These are phyloP conservation scores for Acanthosoma haemorrhoidale DNA, from an alignment of 2,888 invertebrate genomes.

Conservation along the genomic window DNA sequence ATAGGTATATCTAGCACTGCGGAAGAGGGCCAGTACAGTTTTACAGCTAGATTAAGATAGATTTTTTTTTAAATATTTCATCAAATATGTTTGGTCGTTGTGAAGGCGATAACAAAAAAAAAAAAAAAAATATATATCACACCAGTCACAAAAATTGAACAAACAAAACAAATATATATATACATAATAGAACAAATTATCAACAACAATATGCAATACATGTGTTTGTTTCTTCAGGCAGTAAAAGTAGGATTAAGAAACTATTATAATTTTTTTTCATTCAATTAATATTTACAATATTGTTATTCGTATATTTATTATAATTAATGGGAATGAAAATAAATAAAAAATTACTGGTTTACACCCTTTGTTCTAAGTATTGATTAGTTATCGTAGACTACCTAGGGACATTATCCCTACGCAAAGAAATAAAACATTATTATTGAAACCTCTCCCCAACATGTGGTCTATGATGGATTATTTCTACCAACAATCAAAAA, in stretches of 20 bases:
- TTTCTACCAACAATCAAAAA: too few relatives aligned
- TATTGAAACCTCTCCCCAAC: too few relatives aligned
- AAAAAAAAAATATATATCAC: conserved; percentile 16
- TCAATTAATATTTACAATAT: neutral
- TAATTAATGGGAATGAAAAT: too few relatives aligned
- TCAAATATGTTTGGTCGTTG: conserved; percentile 19
- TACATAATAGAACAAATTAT: neutral
- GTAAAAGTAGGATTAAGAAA: conserved; percentile 12
- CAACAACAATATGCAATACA: neutral
- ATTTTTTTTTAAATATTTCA: neutral
- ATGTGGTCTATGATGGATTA: too few relatives aligned
- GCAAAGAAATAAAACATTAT: too few relatives aligned
- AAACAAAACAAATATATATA: neutral
- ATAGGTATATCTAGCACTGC: neutral
- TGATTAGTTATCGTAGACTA: too few relatives aligned
- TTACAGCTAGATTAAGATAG: neutral
- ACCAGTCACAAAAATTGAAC: neutral
- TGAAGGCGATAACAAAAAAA: conserved; percentile 18
- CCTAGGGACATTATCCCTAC: too few relatives aligned
- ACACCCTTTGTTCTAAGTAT: neutral
- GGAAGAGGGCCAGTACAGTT: neutral
- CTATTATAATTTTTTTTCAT: neutral
- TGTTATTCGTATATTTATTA: neutral
- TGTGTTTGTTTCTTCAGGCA: conserved; percentile 1
- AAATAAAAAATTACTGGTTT: neutral